phyloP scores from a whole-genome alignment of 2,797 vertebrate genomes.

The Neosalanx taihuensis region DNA sequence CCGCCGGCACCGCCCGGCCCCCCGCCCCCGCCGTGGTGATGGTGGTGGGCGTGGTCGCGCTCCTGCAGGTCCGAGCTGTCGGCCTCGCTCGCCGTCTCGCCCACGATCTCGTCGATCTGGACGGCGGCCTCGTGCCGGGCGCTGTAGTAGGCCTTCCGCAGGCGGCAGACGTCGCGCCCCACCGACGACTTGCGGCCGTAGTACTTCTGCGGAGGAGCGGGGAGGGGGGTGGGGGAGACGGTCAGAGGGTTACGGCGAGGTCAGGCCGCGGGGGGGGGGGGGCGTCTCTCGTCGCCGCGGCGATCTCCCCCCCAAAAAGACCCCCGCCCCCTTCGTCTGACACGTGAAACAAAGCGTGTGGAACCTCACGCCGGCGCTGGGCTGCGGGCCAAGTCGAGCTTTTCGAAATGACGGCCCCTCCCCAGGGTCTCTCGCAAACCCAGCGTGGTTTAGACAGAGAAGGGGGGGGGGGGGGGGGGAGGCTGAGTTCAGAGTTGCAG shows the following conservation, averaged over 20 bases:
- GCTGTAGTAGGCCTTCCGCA: conserved; percentile 92
- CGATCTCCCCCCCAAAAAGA: background rate
- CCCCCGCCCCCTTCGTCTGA: background rate
- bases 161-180: conserved; percentile 90
- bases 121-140: conserved; percentile 92
- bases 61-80: conserved; percentile 95
- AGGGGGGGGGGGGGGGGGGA: too few species aligned
- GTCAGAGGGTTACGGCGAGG: background rate
- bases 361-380: background rate
- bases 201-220: conserved; percentile 79
- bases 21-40: conserved; percentile 79
- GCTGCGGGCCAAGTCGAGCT: background rate
- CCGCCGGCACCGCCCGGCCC: conserved; percentile 21
- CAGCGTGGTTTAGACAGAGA: background rate
- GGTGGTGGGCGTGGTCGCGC: conserved; percentile 84
- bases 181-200: conserved; percentile 91
- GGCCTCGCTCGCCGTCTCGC: conserved; percentile 93
- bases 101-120: conserved; percentile 97
- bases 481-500: conserved; percentile 27
- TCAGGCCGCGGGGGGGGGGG: too few species aligned
- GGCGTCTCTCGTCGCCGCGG: background rate
- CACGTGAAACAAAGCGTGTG: background rate
- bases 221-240: background rate
- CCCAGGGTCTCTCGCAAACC: background rate
- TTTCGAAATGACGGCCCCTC: background rate